Evolutionary conservation across 2,888 invertebrate species (phyloP).

Genomic region (Pachycephus smyrnensis): DNA sequence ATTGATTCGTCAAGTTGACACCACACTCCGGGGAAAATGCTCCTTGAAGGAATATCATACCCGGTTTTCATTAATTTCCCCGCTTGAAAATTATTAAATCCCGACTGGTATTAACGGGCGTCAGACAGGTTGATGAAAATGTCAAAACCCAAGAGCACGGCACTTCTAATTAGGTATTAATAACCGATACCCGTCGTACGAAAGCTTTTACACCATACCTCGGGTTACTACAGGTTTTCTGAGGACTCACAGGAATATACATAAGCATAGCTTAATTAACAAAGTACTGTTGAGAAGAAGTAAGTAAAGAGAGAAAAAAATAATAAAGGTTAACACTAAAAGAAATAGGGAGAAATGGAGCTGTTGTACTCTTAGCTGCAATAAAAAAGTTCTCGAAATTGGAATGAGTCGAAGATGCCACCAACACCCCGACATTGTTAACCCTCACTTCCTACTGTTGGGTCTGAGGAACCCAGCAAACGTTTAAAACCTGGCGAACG

Average conservation of each 20-base stretch:
- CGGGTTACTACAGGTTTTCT: background rate
- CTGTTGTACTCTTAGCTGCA: background rate
- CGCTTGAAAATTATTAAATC: background rate
- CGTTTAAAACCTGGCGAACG: background rate
- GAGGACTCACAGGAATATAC: background rate
- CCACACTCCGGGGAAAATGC: background rate
- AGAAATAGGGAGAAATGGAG: slow-evolving; percentile 11
- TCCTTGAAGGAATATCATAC: background rate
- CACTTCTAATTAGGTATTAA: slow-evolving; percentile 45
- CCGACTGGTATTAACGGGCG: slow-evolving; percentile 4
- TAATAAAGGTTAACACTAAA: background rate
- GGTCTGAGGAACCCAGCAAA: background rate
- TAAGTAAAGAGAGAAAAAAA: background rate
- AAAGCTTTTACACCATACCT: background rate
- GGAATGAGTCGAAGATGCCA: background rate
- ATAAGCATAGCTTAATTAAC: background rate
- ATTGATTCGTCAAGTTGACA: background rate
- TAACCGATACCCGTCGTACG: slow-evolving; percentile 31
- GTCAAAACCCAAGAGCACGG: slow-evolving; percentile 38
- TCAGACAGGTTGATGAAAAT: slow-evolving; percentile 42
- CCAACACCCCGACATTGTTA: background rate
- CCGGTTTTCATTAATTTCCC: slow-evolving; percentile 1
- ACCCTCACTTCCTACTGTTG: background rate
- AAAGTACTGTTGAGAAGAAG: background rate
- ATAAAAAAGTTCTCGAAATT: background rate